Conservation (phyloP, 1,140 invertebrate genomes). For the Diorhabda carinulata region DNA sequence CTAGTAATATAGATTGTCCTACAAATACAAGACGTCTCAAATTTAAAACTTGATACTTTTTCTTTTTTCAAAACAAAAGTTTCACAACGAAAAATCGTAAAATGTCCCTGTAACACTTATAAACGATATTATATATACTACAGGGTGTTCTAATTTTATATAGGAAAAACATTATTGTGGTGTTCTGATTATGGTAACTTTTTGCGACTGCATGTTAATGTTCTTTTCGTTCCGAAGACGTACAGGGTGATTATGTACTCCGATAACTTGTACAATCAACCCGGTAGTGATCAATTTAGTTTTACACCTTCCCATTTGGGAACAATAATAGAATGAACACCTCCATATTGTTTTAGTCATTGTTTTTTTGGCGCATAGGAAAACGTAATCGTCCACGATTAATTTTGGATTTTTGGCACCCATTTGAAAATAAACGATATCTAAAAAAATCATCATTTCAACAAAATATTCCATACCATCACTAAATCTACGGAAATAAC, state of each 20-base stretch:
- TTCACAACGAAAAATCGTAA: not conserved
- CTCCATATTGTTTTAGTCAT: conserved; percentile 28
- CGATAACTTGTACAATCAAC: conserved; percentile 20
- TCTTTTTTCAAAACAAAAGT: too few relatives aligned
- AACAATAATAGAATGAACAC: conserved; percentile 24
- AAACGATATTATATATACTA: not conserved
- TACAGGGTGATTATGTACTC: conserved; percentile 27
- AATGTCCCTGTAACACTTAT: not conserved
- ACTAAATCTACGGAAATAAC: too few relatives aligned
- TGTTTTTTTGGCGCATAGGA: conserved; percentile 22
- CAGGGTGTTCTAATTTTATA: too few relatives aligned
- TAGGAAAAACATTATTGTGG: too few relatives aligned
- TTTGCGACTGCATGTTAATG: conserved; percentile 20
- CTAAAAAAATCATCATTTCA: conserved; percentile 16
- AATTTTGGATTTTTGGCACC: conserved; percentile 33
- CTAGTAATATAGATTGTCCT: too few relatives aligned
- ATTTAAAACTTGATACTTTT: too few relatives aligned
- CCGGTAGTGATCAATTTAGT: conserved; percentile 23
- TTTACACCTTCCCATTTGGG: conserved; percentile 25
- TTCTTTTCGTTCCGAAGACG: conserved; percentile 18
- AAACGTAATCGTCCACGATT: conserved; percentile 27
- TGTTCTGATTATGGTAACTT: conserved; percentile 18
- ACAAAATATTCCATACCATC: not conserved
- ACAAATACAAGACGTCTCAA: too few relatives aligned
- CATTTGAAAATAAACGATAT: conserved; percentile 29